Evolutionary conservation across 2,888 invertebrate genomes (phyloP), one percentile per base, ranked within the genome.

Genomic region (Boloria euphrosyne): DNA sequence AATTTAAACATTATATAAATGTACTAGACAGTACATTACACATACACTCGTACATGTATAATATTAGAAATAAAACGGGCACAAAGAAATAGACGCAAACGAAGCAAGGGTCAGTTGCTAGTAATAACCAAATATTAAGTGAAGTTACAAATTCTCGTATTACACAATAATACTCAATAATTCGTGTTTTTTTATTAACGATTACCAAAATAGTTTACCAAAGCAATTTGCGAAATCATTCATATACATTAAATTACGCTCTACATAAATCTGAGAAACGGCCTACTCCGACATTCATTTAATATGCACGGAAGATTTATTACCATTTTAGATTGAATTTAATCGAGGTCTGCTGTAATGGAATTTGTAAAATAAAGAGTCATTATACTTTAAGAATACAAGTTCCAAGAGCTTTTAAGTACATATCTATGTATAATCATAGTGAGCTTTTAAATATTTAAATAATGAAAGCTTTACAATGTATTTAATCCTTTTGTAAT

Each of bases 281-380:
- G 80, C 77, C 80, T 68, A 77, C 74, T 74, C 84, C 75, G 84
- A 86, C 88, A 79, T 86, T 88, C 84, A 88, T 89, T 90, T 89
- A 89, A 90, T 89, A 90, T 85, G 86, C 85, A 83, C 84, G 80
- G 83, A 87, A 89, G 89, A 90, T 90, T 90, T 89, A 91, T 86
- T 83, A 85, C 80, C 80, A 79, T 77, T 79, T 80, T 80, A 84
- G 85, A 87, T 87, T 89, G 88, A 89, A 90, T 90, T 89, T 87
- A 90, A 90, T 89, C 82, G 87, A 79, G 79, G 78, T 78, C 78
- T 76, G 65, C 80, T 77, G 80, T 86, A 88, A 85, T 86, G 80
- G 85, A 80, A 77, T 84, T 83, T 83, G 84, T 82, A 83, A 83
- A 83, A 82, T 73, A 71, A 72, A 65, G 52, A 58, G 51, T 47